Evolutionary conservation across 2,113 vertebrate genomes (phyloP).

Genomic region (Larimichthys polyactis): DNA sequence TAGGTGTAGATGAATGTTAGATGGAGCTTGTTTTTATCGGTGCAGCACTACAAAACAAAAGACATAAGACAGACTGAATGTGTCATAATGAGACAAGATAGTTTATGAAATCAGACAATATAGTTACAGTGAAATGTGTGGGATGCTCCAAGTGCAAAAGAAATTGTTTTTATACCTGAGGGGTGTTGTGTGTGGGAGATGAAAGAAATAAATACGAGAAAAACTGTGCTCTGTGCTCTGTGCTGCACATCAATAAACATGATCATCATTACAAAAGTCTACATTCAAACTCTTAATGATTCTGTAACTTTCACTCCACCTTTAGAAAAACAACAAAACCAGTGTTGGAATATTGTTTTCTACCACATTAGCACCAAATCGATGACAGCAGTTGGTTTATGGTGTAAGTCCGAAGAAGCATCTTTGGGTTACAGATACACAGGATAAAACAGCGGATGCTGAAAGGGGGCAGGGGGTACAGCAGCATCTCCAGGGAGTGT

Average conservation of each 20-base stretch:
- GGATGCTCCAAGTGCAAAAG: neutral
- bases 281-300: neutral
- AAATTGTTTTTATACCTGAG: neutral
- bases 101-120: neutral
- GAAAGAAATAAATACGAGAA: too few species aligned
- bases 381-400: slow-evolving; percentile 46
- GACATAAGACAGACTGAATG: too few species aligned
- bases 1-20: too few species aligned
- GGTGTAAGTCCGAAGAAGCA: slow-evolving; percentile 2
- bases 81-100: too few species aligned
- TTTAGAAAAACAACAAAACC: slow-evolving; percentile 7
- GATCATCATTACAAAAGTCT: neutral
- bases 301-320: neutral
- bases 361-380: slow-evolving; percentile 53
- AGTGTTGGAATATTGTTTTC: slow-evolving; percentile 31
- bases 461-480: slow-evolving; percentile 19
- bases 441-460: slow-evolving; percentile 48
- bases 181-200: neutral
- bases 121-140: neutral
- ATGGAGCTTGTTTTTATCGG: too few species aligned
- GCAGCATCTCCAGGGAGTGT: slow-evolving; percentile 51
- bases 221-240: too few species aligned
- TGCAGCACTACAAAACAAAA: too few species aligned
- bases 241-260: neutral
- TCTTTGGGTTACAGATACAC: slow-evolving; percentile 47